A percentile compares a stretch with the other conserved stretches of the same genome.
phyloP scores from a whole-genome alignment of 2,113 vertebrate species.

The Prinia subflava region DNA sequence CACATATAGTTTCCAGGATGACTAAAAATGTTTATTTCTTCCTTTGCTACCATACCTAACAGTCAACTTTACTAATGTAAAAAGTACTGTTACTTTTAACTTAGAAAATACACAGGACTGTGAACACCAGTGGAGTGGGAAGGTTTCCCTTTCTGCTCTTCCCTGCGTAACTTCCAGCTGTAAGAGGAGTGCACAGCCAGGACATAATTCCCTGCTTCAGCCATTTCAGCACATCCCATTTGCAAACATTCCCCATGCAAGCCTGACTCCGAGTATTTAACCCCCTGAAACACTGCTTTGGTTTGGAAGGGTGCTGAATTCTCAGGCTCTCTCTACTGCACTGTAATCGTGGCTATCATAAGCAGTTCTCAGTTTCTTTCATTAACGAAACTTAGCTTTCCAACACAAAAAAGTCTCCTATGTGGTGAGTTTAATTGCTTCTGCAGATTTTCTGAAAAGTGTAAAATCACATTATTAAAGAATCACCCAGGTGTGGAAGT shows the following conservation, averaged over 20 bases:
- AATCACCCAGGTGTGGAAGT: background rate
- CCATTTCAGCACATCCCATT: background rate
- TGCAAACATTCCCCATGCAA: background rate
- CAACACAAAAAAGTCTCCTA: background rate
- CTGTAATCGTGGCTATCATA: accelerated
- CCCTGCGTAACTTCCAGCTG: background rate
- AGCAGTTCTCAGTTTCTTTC: background rate
- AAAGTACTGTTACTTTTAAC: background rate
- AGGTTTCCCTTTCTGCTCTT: background rate
- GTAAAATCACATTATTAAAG: background rate
- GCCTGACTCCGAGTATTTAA: background rate
- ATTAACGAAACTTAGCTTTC: background rate
- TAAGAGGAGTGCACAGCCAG: accelerated
- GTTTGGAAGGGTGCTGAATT: background rate
- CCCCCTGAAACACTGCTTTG: background rate
- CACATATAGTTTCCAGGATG: background rate
- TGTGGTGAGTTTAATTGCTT: background rate
- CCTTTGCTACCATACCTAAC: background rate
- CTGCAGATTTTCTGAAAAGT: background rate
- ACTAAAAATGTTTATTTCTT: background rate
- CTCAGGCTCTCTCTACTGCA: background rate
- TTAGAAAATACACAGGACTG: background rate
- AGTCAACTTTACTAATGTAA: background rate
- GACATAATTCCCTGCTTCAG: accelerated
- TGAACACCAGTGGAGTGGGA: background rate